Base-by-base conservation (phyloP, 2,113 vertebrate species). In the Pygoscelis adeliae region DNA sequence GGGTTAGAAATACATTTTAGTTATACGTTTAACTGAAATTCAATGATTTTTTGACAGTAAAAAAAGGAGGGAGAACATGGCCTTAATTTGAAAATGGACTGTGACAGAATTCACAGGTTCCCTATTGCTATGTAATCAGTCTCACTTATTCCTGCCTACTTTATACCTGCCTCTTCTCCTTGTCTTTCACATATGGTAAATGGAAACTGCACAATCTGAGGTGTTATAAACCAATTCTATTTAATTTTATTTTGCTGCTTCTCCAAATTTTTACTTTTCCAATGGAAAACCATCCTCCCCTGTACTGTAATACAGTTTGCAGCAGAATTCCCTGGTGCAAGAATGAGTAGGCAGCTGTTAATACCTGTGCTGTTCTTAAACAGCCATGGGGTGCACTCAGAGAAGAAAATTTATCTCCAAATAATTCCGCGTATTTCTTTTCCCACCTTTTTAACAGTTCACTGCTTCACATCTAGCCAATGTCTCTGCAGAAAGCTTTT, bases 401-500 rank as follows among this genome's bases (percentile, higher is more conserved):
- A 83, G 32, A 66, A 76, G 32, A 82, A 93, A 88, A 61, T 65
- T 78, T 85, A 76, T 93, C 80, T 91, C 50, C 79, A 86, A 86
- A 89, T 63, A 17, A 77, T 96, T 97, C 55, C 82, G 55, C 79
- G 44, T 93, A 79, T 93, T 87, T 80, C 52, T 87, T 83, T 83
- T 91, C 29, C 42, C 6, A 22, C 34, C 56, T 91, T 77, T 95
- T 95, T 97, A 73, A 70, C 59, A 77, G 66, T 91, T 93, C 83
- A 90, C 86, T 96, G 67, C 36, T 94, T 94, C 88, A 42, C 7
- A 40, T 80, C 71, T 85, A 93, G 53, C 23, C 81, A 79, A 69
- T n/a, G 19, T 80, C 53, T 85, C 87, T 87, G 66, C 66, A 95
- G 56, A 96, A 93, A 87, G 47, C 87, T 96, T 96, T 74, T 67